Conservation (phyloP, 2,113 vertebrate species). For the Ochotona curzoniae region DNA sequence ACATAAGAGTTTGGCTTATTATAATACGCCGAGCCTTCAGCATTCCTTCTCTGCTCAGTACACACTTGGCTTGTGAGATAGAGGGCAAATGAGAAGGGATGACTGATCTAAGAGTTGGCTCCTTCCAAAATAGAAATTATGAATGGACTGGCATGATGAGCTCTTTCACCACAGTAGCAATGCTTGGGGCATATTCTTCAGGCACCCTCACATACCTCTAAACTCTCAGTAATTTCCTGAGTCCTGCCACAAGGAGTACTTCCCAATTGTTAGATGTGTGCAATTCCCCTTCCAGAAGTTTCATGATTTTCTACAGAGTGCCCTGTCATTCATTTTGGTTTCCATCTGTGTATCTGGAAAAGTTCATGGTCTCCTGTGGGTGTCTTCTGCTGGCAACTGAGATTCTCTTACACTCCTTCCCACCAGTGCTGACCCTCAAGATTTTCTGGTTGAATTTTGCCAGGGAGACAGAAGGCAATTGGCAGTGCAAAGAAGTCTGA, state of each 20-base stretch:
- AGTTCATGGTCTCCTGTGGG: neutral
- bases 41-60: neutral
- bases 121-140: neutral
- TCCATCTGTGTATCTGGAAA: neutral
- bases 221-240: neutral
- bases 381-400: neutral
- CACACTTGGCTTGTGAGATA: neutral
- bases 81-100: neutral
- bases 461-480: neutral
- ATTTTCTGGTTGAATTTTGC: neutral
- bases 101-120: neutral
- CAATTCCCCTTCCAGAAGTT: neutral
- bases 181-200: neutral
- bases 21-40: neutral
- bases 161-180: neutral
- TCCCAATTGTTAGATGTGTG: accelerated
- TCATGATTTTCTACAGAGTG: neutral
- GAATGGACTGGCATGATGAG: neutral
- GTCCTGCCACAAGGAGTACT: neutral
- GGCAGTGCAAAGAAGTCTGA: neutral
- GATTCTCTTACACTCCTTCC: neutral
- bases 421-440: neutral
- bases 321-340: neutral
- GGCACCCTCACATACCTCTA: neutral
- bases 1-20: neutral